phyloP scores from a whole-genome alignment of 2,797 vertebrate genomes.

The Amniataba percoides region DNA sequence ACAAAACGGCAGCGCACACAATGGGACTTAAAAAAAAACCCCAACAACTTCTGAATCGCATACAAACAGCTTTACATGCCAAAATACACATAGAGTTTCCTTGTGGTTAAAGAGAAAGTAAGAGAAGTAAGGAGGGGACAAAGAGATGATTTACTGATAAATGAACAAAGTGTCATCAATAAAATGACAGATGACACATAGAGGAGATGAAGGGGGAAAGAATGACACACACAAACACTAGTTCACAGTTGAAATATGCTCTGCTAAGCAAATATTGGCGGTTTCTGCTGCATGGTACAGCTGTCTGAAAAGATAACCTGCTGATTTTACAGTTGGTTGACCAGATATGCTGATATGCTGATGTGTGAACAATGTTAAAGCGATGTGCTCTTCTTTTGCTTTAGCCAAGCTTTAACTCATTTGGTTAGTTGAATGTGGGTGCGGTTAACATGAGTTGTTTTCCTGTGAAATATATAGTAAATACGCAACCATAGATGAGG shows the following conservation, averaged over 20 bases:
- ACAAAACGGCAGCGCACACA: slow-evolving; percentile 1
- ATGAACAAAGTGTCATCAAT: neutral
- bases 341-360: neutral
- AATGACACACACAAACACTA: neutral
- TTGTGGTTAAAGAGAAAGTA: slow-evolving; percentile 28
- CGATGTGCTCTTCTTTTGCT: neutral
- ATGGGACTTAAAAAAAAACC: neutral
- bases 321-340: neutral
- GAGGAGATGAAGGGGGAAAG: neutral
- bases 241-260: neutral
- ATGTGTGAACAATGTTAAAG: neutral
- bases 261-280: neutral
- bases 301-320: slow-evolving; percentile 1
- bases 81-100: slow-evolving; percentile 34
- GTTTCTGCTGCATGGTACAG: neutral
- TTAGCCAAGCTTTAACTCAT: neutral
- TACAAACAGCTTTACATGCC: neutral
- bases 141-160: slow-evolving; percentile 7
- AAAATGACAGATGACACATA: neutral
- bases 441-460: neutral
- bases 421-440: neutral
- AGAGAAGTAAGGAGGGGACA: neutral
- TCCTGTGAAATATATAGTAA: neutral
- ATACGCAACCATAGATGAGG: neutral
- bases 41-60: slow-evolving; percentile 25